These are phyloP conservation scores for Amblyornis subalaris DNA, from an alignment of 2,113 vertebrate species.

Conservation along the genomic window DNA sequence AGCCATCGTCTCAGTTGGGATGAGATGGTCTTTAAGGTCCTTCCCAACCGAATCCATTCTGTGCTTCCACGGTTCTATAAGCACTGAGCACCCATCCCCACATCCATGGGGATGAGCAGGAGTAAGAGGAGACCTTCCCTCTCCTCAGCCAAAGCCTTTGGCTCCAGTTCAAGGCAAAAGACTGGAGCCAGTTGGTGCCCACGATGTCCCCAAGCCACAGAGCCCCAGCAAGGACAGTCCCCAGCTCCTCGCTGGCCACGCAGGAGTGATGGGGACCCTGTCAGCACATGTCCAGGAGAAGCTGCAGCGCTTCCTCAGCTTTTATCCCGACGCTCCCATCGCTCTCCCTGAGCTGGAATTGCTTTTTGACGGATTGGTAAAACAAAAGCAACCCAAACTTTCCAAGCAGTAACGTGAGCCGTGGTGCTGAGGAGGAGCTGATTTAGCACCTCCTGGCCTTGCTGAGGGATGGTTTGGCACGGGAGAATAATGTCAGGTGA, in stretches of 20 bases:
- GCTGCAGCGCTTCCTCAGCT: rapidly evolving
- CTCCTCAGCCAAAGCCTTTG: neutral
- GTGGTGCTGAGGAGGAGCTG: neutral
- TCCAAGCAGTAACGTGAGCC: rapidly evolving
- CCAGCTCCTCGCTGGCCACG: rapidly evolving
- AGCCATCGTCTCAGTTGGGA: neutral
- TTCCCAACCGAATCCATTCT: neutral
- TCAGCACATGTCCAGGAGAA: neutral
- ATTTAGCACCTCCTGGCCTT: neutral
- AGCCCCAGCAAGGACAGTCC: neutral
- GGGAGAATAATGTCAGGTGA: neutral
- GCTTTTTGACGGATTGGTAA: neutral
- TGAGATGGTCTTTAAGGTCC: neutral
- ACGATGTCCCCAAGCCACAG: rapidly evolving
- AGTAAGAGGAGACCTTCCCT: neutral
- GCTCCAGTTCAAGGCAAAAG: neutral
- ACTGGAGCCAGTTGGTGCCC: neutral
- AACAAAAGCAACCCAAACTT: neutral
- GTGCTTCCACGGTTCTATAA: neutral
- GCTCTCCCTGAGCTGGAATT: neutral
- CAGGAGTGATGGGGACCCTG: neutral
- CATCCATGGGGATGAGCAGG: neutral
- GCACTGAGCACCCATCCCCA: neutral
- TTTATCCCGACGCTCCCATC: rapidly evolving
- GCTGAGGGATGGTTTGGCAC: neutral